phyloP scores from a whole-genome alignment of 2,797 vertebrate genomes.

The Pseudochaenichthys georgianus region DNA sequence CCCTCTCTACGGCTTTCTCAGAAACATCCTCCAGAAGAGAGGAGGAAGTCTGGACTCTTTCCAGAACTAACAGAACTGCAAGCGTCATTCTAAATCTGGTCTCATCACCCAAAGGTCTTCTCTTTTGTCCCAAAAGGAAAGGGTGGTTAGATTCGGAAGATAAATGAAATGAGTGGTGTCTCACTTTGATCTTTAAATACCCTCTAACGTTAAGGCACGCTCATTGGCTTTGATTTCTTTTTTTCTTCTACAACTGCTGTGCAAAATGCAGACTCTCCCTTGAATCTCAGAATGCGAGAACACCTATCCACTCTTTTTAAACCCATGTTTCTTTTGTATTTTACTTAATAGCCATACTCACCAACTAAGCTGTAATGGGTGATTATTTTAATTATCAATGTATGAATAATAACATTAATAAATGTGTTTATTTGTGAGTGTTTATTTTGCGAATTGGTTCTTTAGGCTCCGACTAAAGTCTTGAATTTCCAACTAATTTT shows the following conservation, averaged over 20 bases:
- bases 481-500: too few relatives aligned
- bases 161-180: conserved; percentile 43
- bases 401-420: too few relatives aligned
- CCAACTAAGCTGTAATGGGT: too few relatives aligned
- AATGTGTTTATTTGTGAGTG: too few relatives aligned
- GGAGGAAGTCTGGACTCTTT: not conserved
- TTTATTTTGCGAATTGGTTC: too few relatives aligned
- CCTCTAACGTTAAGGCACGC: conserved; percentile 84
- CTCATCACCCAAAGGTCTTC: too few relatives aligned
- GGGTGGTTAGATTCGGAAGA: too few relatives aligned
- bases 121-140: too few relatives aligned
- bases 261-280: conserved; percentile 84
- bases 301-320: conserved; percentile 74
- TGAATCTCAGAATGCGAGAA: conserved; percentile 74
- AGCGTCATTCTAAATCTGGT: not conserved
- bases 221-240: conserved; percentile 79
- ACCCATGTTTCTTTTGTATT: too few relatives aligned
- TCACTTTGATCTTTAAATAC: conserved; percentile 88
- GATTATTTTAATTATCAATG: too few relatives aligned
- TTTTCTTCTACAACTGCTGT: conserved; percentile 46
- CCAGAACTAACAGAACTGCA: not conserved
- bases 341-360: too few relatives aligned
- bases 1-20: conserved; percentile 36
- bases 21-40: conserved; percentile 12
- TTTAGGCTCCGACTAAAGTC: too few relatives aligned